Evolutionary conservation across 2,888 invertebrate species (phyloP).

Genomic region (Lithosia quadra): DNA sequence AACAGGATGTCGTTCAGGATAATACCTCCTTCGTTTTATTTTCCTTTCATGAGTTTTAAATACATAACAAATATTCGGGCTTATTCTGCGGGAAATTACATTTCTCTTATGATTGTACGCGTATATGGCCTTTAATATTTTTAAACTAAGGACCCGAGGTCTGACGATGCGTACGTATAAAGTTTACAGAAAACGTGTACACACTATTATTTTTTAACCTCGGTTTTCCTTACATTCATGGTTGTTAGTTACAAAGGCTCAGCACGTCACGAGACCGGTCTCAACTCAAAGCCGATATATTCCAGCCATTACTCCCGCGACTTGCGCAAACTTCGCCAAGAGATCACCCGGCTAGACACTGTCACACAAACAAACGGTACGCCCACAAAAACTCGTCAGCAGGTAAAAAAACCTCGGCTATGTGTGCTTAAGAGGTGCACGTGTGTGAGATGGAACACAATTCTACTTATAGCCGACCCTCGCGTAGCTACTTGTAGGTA

Average conservation of each 20-base stretch:
- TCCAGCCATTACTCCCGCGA: conserved; percentile 72
- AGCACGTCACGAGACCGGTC: conserved; percentile 56
- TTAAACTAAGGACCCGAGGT: conserved; percentile 14
- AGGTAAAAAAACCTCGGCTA: conserved; percentile 73
- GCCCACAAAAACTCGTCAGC: conserved; percentile 75
- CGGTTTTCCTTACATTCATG: conserved; percentile 58
- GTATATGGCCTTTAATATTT: not conserved
- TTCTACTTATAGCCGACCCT: conserved; percentile 76
- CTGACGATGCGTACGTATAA: conserved; percentile 23
- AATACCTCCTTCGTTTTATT: conserved; percentile 81
- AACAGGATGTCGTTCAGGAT: conserved; percentile 86
- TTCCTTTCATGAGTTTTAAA: conserved; percentile 69
- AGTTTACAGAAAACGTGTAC: conserved; percentile 39
- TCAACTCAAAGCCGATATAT: conserved; percentile 75
- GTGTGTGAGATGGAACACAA: conserved; percentile 72
- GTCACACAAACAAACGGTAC: conserved; percentile 74
- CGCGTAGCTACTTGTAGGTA: conserved; percentile 82
- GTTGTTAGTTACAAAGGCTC: conserved; percentile 64
- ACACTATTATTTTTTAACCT: conserved; percentile 52
- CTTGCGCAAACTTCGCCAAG: conserved; percentile 76
- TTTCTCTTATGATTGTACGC: conserved; percentile 32
- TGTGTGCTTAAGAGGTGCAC: conserved; percentile 66
- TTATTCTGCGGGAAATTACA: conserved; percentile 40
- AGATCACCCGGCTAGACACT: conserved; percentile 77
- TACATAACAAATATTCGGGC: conserved; percentile 47